Percentiles rank a stretch among this genome's conserved stretches.
Conservation (phyloP, 2,888 invertebrate genomes). For the Drosophila engyochracea region DNA sequence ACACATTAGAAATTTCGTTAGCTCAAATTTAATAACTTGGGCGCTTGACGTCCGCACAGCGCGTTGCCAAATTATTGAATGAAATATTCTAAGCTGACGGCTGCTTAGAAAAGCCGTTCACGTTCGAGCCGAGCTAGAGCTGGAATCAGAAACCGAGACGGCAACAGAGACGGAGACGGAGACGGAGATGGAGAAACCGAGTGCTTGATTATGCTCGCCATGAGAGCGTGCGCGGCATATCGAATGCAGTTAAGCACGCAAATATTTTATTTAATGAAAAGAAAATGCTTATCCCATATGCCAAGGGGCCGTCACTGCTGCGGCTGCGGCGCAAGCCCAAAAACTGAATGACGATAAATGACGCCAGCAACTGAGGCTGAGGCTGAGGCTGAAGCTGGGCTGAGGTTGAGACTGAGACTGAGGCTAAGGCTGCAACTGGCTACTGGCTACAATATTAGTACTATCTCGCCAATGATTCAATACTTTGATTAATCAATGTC, state of each 20-base stretch:
- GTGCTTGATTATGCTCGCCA: conserved; percentile 69
- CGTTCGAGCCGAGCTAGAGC: conserved; percentile 47
- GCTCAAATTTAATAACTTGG: conserved; percentile 13
- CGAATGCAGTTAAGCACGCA: conserved; percentile 68
- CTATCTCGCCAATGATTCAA: conserved; percentile 12
- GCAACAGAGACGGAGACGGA: conserved; percentile 2
- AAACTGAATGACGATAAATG: conserved; percentile 56
- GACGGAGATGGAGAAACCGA: conserved; percentile 14
- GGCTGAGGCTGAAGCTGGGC: conserved; percentile 1
- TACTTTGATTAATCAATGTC: conserved; percentile 43
- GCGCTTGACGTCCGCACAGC: conserved; percentile 60
- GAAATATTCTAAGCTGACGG: conserved; percentile 64
- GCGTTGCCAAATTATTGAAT: conserved; percentile 76
- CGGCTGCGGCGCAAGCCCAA: conserved; percentile 42
- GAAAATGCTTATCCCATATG: conserved; percentile 69
- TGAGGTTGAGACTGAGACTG: not conserved
- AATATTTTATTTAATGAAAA: conserved; percentile 76
- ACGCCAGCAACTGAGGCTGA: conserved; percentile 44
- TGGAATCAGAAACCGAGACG: conserved; percentile 15
- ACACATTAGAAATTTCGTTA: conserved; percentile 58
- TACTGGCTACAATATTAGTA: conserved; percentile 13
- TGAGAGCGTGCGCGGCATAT: conserved; percentile 66
- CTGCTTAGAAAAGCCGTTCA: conserved; percentile 61
- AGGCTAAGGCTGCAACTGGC: conserved; percentile 26
- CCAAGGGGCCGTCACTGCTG: conserved; percentile 33